A percentile compares a stretch with the other conserved stretches of the same genome.
These are phyloP conservation scores for Hyposmocoma kahamanoa DNA, from an alignment of 1,140 invertebrate species.

Conservation along the genomic window DNA sequence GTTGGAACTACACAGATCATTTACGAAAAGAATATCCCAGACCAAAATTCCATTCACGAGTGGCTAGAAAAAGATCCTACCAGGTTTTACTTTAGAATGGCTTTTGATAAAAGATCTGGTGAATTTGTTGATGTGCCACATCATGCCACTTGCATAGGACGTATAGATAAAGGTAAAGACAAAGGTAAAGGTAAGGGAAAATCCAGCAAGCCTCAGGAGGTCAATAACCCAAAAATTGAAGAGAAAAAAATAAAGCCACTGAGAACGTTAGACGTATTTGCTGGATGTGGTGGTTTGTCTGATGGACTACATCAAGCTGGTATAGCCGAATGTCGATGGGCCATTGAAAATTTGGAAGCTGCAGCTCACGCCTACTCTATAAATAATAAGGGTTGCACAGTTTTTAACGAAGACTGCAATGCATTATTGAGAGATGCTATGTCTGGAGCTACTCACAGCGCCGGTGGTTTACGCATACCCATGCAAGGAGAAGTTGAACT, in stretches of 20 bases:
- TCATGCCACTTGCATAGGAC: constrained; percentile 75
- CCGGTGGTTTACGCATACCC: constrained; percentile 79
- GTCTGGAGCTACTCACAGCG: constrained; percentile 64
- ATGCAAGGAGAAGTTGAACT: constrained; percentile 88
- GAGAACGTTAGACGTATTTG: constrained; percentile 88
- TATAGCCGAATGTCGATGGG: constrained; percentile 83
- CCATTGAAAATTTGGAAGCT: constrained; percentile 85
- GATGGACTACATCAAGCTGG: constrained; percentile 84
- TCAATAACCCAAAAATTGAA: constrained; percentile 33
- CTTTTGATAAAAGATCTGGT: constrained; percentile 77
- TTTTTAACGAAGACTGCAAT: constrained; percentile 91
- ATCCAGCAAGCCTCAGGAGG: constrained; percentile 63
- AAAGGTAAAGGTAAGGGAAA: constrained; percentile 84
- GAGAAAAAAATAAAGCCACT: constrained; percentile 70
- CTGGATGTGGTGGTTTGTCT: constrained; percentile 88
- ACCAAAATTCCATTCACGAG: constrained; percentile 66
- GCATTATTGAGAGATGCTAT: constrained; percentile 79
- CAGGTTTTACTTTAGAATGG: constrained; percentile 85
- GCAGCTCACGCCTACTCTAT: constrained; percentile 87
- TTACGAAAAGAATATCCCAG: constrained; percentile 58
- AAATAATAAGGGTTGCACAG: constrained; percentile 83
- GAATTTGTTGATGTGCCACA: constrained; percentile 78
- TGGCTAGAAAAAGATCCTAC: constrained; percentile 80
- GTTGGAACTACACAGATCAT: constrained; percentile 52
- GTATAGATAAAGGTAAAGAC: constrained; percentile 76